These are phyloP conservation scores for Tolypeutes matacus DNA, from an alignment of 2,797 vertebrate genomes.

Conservation along the genomic window DNA sequence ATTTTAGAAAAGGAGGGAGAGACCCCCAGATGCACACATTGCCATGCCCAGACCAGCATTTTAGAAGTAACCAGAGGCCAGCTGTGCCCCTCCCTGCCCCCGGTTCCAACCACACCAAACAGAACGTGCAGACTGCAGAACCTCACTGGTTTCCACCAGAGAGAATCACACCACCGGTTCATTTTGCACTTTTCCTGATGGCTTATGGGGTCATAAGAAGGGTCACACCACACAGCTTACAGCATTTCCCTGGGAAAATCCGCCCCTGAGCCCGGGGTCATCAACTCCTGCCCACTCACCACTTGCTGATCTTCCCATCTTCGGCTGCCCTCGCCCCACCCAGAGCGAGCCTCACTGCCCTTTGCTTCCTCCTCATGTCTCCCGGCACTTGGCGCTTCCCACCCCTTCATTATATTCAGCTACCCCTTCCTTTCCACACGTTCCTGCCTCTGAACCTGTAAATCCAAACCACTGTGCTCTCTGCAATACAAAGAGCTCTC, in stretches of 20 bases:
- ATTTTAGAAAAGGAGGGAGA: neutral
- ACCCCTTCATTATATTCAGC: neutral
- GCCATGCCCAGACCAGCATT: neutral
- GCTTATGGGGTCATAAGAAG: neutral
- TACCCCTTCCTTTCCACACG: neutral
- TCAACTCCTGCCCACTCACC: neutral
- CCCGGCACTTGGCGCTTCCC: neutral
- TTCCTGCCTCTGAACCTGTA: neutral
- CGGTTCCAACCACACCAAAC: neutral
- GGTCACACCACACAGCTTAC: neutral
- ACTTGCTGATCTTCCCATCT: neutral
- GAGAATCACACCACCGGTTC: neutral
- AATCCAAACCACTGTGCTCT: neutral
- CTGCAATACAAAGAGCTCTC: neutral
- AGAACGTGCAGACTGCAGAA: neutral
- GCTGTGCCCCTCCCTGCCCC: neutral
- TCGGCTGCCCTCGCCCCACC: neutral
- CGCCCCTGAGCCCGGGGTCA: neutral
- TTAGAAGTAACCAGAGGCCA: neutral
- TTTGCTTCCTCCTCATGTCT: neutral
- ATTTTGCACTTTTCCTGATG: neutral
- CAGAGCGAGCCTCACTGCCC: neutral
- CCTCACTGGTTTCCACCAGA: neutral
- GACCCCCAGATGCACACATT: neutral
- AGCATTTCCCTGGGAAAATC: conserved; percentile 23